A percentile compares a stretch with the other conserved stretches of the same genome.
These are phyloP conservation scores for Xylophagus ater DNA, from an alignment of 2,888 invertebrate genomes.

Conservation along the genomic window DNA sequence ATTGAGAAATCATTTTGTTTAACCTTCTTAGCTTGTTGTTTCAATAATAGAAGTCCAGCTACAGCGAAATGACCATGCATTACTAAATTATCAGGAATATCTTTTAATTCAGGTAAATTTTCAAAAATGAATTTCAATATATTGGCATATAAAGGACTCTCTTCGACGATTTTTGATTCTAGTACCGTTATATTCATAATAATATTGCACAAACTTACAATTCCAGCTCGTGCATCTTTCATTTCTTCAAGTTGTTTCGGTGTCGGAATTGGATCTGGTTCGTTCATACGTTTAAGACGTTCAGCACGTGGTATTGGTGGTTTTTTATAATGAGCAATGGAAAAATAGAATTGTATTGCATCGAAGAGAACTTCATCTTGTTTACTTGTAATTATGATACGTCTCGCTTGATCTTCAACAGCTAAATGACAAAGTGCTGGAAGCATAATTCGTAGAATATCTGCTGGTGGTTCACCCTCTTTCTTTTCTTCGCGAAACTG, in stretches of 20 bases:
- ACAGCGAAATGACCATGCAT: constrained; percentile 77
- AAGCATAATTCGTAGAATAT: constrained; percentile 69
- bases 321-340: constrained; percentile 73
- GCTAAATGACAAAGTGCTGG: constrained; percentile 85
- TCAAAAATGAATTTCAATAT: constrained; percentile 77
- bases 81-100: constrained; percentile 71
- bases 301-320: constrained; percentile 73
- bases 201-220: constrained; percentile 82
- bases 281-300: constrained; percentile 59
- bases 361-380: constrained; percentile 73
- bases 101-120: constrained; percentile 72
- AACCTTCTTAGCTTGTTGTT: constrained; percentile 70
- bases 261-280: constrained; percentile 64
- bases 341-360: constrained; percentile 73
- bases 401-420: constrained; percentile 78
- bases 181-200: constrained; percentile 87
- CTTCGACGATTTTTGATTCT: constrained; percentile 72
- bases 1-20: constrained; percentile 83
- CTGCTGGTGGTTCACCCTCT: constrained; percentile 45
- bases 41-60: constrained; percentile 67
- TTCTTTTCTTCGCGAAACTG: constrained; percentile 57
- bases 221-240: constrained; percentile 72
- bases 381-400: constrained; percentile 63
- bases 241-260: constrained; percentile 66
- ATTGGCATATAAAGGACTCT: constrained; percentile 62